These are phyloP conservation scores for Tetrapedia diversipes DNA, from an alignment of 2,888 invertebrate genomes.

Conservation along the genomic window DNA sequence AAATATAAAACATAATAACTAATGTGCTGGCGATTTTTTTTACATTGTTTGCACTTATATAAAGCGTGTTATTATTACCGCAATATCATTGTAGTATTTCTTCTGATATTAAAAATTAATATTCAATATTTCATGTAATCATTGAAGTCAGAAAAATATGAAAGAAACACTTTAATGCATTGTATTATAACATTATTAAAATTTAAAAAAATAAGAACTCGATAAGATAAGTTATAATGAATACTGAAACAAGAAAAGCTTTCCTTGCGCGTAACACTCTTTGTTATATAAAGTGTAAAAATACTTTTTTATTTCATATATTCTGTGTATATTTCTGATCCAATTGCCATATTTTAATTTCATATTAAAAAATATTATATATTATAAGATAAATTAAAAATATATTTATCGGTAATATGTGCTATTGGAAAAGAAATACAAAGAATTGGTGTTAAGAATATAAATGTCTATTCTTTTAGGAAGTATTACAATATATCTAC, in stretches of 20 bases:
- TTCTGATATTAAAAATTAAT: not conserved
- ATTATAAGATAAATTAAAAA: constrained; percentile 1
- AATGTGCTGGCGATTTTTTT: constrained; percentile 8
- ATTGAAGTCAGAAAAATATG: not conserved
- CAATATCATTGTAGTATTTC: constrained; percentile 6
- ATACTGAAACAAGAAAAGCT: not conserved
- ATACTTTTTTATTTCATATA: constrained; percentile 39
- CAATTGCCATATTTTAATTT: constrained; percentile 24
- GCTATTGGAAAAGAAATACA: constrained; percentile 54
- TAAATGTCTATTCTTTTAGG: constrained; percentile 44
- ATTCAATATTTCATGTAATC: not conserved
- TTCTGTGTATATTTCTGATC: constrained; percentile 41
- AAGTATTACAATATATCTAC: constrained; percentile 47
- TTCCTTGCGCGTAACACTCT: constrained; percentile 2
- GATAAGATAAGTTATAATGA: not conserved
- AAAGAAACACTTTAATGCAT: constrained; percentile 1
- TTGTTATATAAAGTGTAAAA: constrained; percentile 54
- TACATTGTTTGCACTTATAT: constrained; percentile 10
- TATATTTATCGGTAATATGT: constrained; percentile 17
- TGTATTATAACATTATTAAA: no score
- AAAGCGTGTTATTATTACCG: constrained; percentile 2
- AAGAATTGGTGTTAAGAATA: constrained; percentile 47
- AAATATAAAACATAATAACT: no score
- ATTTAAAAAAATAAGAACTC: constrained; percentile 11
- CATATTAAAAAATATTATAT: constrained; percentile 15